These are phyloP conservation scores for Triplophysa siluroides DNA, from an alignment of 2,113 vertebrate genomes.

Conservation along the genomic window DNA sequence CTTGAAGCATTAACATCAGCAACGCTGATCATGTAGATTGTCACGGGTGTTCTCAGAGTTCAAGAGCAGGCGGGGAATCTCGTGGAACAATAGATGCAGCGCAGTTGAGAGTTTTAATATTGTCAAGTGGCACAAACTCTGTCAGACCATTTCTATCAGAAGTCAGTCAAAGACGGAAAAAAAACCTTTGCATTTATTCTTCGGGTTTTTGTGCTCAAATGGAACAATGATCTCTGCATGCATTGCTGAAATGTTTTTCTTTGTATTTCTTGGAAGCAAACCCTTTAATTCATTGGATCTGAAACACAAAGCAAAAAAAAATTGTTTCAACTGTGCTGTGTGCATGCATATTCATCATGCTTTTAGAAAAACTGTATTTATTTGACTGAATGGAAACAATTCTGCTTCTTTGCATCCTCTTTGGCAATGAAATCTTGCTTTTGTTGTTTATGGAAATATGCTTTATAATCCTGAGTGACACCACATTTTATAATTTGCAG, in stretches of 20 bases:
- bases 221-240: not conserved
- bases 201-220: too few species aligned
- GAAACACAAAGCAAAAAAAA: not conserved
- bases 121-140: constrained; percentile 56
- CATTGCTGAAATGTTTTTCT: not conserved
- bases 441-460: not conserved
- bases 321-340: not conserved
- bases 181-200: too few species aligned
- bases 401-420: not conserved
- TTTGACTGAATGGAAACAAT: constrained; percentile 27
- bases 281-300: not conserved
- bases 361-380: not conserved
- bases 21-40: constrained; percentile 63
- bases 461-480: constrained; percentile 1
- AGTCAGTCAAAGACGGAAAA: constrained; percentile 31
- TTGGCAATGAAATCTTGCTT: not conserved
- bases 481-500: not conserved
- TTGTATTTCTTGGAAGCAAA: not conserved
- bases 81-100: constrained; percentile 60
- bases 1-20: constrained; percentile 61
- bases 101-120: constrained; percentile 62
- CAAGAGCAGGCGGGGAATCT: constrained; percentile 58
- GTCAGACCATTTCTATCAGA: constrained; percentile 57
- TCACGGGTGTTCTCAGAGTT: constrained; percentile 52
- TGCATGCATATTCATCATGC: not conserved